These are phyloP conservation scores for Pristionchus mayeri DNA, from an alignment of 2,888 invertebrate species.

Conservation along the genomic window DNA sequence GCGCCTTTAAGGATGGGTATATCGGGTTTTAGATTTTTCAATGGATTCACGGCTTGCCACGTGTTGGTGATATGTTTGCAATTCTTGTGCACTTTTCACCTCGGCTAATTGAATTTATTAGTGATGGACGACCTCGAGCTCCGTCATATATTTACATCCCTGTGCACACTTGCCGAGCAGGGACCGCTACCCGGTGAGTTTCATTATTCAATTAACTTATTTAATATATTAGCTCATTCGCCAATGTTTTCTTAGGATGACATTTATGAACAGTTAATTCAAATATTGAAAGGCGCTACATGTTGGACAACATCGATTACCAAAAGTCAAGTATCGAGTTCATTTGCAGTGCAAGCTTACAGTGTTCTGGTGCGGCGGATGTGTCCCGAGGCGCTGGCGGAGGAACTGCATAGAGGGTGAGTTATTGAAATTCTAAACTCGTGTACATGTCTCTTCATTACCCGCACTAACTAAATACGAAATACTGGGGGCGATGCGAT, in stretches of 20 bases:
- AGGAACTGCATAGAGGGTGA: constrained; percentile 47
- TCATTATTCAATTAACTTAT: neutral
- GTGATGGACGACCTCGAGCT: constrained; percentile 40
- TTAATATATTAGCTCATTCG: neutral
- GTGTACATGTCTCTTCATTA: too few species aligned
- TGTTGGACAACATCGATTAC: too few species aligned
- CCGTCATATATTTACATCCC: constrained; percentile 9
- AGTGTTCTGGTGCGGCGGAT: constrained; percentile 4
- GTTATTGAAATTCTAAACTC: too few species aligned
- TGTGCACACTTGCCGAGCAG: constrained; percentile 42
- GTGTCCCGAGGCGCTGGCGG: constrained; percentile 44
- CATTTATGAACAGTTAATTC: too few species aligned
- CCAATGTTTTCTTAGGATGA: neutral
- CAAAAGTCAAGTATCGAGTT: neutral
- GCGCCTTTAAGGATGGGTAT: too few species aligned
- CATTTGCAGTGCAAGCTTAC: constrained; percentile 48
- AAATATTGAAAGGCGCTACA: too few species aligned
- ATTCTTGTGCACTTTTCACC: neutral
- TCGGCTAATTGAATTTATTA: too few species aligned
- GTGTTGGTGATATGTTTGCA: too few species aligned
- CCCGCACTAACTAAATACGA: too few species aligned
- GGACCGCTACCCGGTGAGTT: constrained; percentile 38
- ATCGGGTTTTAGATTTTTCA: neutral
- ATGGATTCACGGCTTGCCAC: too few species aligned
- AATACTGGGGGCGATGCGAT: too few species aligned